Conservation (phyloP, 2,888 invertebrate species). For the Imbricaverruca yamaguchii region DNA sequence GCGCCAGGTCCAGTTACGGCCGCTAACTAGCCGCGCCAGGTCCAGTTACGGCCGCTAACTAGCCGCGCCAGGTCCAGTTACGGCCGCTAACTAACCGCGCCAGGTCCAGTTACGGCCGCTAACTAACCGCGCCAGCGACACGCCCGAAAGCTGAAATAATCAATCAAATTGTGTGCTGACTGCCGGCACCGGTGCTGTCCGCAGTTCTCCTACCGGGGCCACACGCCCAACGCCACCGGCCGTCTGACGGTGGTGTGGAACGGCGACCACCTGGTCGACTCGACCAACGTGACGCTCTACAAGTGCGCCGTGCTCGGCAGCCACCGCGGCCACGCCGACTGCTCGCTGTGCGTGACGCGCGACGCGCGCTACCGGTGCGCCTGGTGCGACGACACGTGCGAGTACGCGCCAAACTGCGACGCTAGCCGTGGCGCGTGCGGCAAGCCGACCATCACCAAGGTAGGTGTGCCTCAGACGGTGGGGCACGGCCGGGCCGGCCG, state of each 20-base stretch:
- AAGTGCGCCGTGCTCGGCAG: constrained; percentile 94
- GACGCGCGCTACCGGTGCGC: constrained; percentile 79
- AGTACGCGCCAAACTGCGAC: constrained; percentile 5
- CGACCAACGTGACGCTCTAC: constrained; percentile 80
- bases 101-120: too few relatives aligned
- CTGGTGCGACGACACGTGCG: constrained; percentile 86
- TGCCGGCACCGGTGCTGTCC: not conserved
- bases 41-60: too few relatives aligned
- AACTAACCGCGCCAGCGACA: too few relatives aligned
- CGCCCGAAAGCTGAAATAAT: too few relatives aligned
- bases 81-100: too few relatives aligned
- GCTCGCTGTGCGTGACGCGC: constrained; percentile 89
- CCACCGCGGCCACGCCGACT: constrained; percentile 88
- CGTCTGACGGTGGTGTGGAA: constrained; percentile 66
- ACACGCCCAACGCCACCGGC: constrained; percentile 63
- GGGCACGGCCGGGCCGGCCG: not conserved
- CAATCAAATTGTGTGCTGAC: too few relatives aligned
- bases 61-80: too few relatives aligned
- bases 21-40: too few relatives aligned
- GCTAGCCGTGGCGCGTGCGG: not conserved
- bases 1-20: too few relatives aligned
- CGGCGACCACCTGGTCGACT: constrained; percentile 83
- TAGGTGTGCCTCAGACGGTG: not conserved
- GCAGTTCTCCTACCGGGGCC: constrained; percentile 58
- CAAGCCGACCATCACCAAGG: constrained; percentile 6